phyloP scores from a whole-genome alignment of 2,797 vertebrate genomes.

The Myiothlypis chrysogaster region DNA sequence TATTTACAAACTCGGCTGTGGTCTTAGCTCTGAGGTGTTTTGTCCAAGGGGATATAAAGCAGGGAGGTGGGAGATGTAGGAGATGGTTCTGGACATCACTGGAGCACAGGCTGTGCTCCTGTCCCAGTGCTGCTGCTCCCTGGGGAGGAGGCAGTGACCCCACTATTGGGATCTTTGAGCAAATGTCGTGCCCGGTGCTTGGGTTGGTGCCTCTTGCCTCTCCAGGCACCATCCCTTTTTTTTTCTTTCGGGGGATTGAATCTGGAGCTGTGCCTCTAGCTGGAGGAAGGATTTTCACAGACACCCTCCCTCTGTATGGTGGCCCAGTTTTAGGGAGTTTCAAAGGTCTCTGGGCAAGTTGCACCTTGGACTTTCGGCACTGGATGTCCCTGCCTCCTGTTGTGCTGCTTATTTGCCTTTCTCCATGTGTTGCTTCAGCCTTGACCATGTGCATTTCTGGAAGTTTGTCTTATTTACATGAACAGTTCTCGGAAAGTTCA shows the following conservation, averaged over 20 bases:
- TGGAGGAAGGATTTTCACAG: not conserved
- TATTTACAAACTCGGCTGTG: not conserved
- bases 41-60: not conserved
- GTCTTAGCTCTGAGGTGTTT: not conserved
- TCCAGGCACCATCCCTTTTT: not conserved
- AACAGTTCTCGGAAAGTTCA: constrained; percentile 50
- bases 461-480: constrained; percentile 41
- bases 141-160: not conserved
- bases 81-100: rapidly evolving
- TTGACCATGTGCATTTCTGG: not conserved
- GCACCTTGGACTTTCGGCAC: not conserved
- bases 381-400: not conserved
- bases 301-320: not conserved
- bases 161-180: rapidly evolving
- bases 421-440: not conserved
- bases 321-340: constrained; percentile 5
- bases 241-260: not conserved
- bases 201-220: not conserved
- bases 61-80: not conserved
- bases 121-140: not conserved
- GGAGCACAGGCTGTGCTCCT: not conserved
- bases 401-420: constrained; percentile 32
- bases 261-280: not conserved
- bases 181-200: rapidly evolving
- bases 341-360: constrained; percentile 1